A percentile compares a stretch with the other conserved stretches of the same genome.
phyloP scores from a whole-genome alignment of 2,113 vertebrate species.

The Sander vitreus region DNA sequence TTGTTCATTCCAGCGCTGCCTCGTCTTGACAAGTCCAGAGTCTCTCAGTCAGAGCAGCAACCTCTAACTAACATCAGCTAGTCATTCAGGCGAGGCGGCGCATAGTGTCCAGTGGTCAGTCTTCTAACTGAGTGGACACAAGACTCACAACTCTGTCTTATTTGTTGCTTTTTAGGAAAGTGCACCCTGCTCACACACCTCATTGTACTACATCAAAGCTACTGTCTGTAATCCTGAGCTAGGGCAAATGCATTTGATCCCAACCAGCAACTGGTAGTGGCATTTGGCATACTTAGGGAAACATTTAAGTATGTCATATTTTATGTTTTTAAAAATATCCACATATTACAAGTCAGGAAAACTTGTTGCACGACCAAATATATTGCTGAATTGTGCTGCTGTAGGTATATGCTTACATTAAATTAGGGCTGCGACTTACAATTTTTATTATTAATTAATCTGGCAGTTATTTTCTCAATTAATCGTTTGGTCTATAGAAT shows the following conservation, averaged over 20 bases:
- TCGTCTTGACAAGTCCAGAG: slow-evolving; percentile 20
- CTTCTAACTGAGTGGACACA: not conserved
- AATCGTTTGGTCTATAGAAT: not conserved
- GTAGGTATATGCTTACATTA: not conserved
- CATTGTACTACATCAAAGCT: not conserved
- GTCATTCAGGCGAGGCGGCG: not conserved
- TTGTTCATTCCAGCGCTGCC: slow-evolving; percentile 17
- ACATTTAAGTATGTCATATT: not conserved
- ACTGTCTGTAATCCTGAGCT: not conserved
- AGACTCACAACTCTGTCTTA: not conserved
- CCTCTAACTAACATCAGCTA: slow-evolving; percentile 13
- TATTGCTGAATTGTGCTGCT: no score
- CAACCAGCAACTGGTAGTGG: not conserved
- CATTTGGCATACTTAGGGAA: not conserved
- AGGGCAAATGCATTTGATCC: not conserved
- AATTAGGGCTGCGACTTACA: not conserved
- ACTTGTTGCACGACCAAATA: no score
- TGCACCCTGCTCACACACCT: not conserved
- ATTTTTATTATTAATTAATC: not conserved
- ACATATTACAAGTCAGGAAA: not conserved
- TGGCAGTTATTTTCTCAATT: not conserved
- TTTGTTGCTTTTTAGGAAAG: not conserved
- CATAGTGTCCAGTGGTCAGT: not conserved
- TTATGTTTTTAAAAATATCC: not conserved
- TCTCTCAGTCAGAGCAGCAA: not conserved